Evolutionary conservation across 2,888 invertebrate genomes (phyloP).

Genomic region (Stratiomys singularior): DNA sequence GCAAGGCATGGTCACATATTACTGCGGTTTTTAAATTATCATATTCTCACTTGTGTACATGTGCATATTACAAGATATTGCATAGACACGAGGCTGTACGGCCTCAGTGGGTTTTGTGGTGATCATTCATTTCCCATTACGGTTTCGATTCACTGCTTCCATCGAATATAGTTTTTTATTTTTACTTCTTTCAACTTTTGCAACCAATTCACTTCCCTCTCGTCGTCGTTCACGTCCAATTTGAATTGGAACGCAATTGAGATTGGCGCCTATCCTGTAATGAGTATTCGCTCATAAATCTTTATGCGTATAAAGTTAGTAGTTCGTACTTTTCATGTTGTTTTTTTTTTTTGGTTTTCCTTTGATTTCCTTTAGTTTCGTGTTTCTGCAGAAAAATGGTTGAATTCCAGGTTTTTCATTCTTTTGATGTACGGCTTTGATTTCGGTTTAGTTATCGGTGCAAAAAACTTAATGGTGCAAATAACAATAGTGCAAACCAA

Average conservation of each 20-base stretch:
- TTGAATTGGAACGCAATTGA: conserved; percentile 42
- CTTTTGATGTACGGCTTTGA: background rate
- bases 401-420: background rate
- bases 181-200: background rate
- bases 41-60: conserved; percentile 38
- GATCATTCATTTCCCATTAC: conserved; percentile 37
- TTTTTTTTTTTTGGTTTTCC: conserved; percentile 29
- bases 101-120: conserved; percentile 34
- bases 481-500: too few species aligned
- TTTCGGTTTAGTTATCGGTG: background rate
- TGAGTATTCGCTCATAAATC: conserved; percentile 40
- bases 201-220: background rate
- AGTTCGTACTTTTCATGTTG: conserved; percentile 10
- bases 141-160: conserved; percentile 22
- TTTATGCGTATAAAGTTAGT: conserved; percentile 16
- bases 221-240: conserved; percentile 23
- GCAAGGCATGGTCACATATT: conserved; percentile 35
- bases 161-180: background rate
- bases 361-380: background rate
- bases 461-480: too few species aligned
- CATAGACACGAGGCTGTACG: background rate
- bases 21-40: conserved; percentile 45
- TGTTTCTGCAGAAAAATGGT: background rate
- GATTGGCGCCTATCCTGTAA: conserved; percentile 44
- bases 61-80: background rate